Evolutionary conservation across 2,113 vertebrate genomes (phyloP), one percentile per base, ranked within the genome.

Genomic region (Gila orcuttii): DNA sequence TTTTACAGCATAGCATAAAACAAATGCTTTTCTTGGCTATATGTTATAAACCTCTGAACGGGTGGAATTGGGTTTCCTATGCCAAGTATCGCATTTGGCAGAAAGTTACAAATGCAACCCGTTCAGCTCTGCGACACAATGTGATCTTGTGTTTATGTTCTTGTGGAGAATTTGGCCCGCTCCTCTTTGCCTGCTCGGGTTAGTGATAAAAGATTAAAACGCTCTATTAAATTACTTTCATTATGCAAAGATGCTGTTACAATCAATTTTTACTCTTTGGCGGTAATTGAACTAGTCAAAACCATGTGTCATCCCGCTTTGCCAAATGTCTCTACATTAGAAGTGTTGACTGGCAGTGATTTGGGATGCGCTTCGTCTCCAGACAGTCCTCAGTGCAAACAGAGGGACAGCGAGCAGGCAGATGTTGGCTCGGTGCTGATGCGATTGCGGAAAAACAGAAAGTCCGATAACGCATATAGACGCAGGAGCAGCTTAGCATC

Each of bases 261-360:
- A 90, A 90, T 92, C 88, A 90, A 92, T 92, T 92, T 94, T 93
- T 91, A 90, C 90, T 82, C 59, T 59, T 91, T 88, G 85, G 77
- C 84, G 31, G 69, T 84, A 86, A 84, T 88, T 6, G 8, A 86
- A 84, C 86, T 89, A 93, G 88, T 93, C 84, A 84, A 86, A 82
- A 93, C 90, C 89, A 90, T 89, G 90, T 91, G 89, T 89, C 85
- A 83, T 90, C 82, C 89, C 85, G 50, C 71, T 86, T 87, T 86
- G 90, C 90, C 89, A 92, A 90, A 91, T 92, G 90, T 87, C 90
- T 91, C 86, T 57, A 86, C 83, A 90, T 93, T 91, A 89, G 83
- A 78, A 75, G 12, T 59, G 80, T 73, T 74, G 93, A 90, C 90
- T 90, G 85, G 85, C 87, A 88, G 81, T 81, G 86, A 79, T 89